Base-by-base conservation (phyloP, 2,113 vertebrate genomes). In the Paramisgurnus dabryanus region DNA sequence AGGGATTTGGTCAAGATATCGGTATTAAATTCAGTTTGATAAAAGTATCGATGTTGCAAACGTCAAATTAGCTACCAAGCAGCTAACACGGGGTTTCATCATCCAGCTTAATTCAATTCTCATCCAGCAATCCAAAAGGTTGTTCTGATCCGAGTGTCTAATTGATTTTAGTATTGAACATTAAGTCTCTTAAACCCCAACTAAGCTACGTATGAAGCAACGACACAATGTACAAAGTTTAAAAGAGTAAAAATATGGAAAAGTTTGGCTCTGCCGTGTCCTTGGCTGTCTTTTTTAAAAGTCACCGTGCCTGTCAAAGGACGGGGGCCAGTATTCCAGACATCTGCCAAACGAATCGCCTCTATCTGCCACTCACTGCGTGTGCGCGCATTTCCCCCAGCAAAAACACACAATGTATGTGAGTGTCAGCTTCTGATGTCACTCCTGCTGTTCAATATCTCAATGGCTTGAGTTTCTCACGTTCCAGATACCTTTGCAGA, bases 311-410 rank as follows among this genome's bases (percentile, higher is more conserved):
- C 43, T 63, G 78, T 84, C 79, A 81, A 57, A 68, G 15, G 11
- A 71, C 67, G 10, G 40, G 12, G 55, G 68, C 50, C 72, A 40
- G 58, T 63, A 71, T 67, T 63, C 68, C 5, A 73, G 76, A 81
- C 75, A 73, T 66, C 39, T 78, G 83, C 83, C 83, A 84, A 84
- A 77, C 10, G 27, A 65, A 18, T 7, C 74, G 73, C 67, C 67
- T 76, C 74, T 67, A 73, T 70, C 68, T 78, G 79, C 63, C 82
- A 84, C 13, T 76, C 73, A 64, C 73, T 27, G 7, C 45, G 34
- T 57, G 40, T 74, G 71, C 41, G 57, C 13, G n/a, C 43, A 0
- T 22, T 34, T 58, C 73, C 55, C 27, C 18, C 47, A 58, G 40
- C 10, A 49, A 40, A 43, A 65, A 61, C 60, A 80, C 64, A 58